phyloP scores from a whole-genome alignment of 2,113 vertebrate genomes.

The Osmerus eperlanus region DNA sequence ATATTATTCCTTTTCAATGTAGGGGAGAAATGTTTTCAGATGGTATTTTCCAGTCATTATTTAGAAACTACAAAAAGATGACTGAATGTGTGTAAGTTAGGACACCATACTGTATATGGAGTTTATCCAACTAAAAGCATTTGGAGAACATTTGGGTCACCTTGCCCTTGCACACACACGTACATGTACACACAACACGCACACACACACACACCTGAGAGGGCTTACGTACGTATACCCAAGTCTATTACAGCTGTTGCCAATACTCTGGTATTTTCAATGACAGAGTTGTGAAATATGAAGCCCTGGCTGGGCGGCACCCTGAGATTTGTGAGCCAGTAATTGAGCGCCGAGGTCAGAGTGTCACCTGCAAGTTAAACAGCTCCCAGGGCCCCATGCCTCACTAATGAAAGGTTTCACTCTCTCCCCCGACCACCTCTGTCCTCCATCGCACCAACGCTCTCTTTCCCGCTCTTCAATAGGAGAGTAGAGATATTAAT shows the following conservation, averaged over 20 bases:
- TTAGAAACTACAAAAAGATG: no score
- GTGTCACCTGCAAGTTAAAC: slow-evolving; percentile 28
- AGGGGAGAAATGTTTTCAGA: not conserved
- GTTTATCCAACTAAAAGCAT: no score
- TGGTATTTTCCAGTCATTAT: not conserved
- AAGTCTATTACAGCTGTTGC: not conserved
- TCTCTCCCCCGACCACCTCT: not conserved
- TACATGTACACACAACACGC: not conserved
- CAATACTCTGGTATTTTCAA: slow-evolving; percentile 10
- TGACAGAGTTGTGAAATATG: slow-evolving; percentile 7
- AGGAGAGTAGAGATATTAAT: not conserved
- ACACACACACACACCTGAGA: slow-evolving; percentile 8
- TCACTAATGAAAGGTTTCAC: slow-evolving; percentile 20
- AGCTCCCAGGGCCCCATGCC: slow-evolving; percentile 1
- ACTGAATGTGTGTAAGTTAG: no score
- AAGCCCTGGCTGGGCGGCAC: not conserved
- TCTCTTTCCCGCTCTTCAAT: not conserved
- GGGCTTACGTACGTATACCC: not conserved
- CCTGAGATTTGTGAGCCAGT: slow-evolving; percentile 15
- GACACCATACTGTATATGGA: no score
- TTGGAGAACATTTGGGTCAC: not conserved
- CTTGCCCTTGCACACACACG: not conserved
- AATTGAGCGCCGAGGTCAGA: slow-evolving; percentile 14
- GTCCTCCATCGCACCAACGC: slow-evolving; percentile 2
- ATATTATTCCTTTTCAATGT: not conserved